Evolutionary conservation across 2,888 invertebrate species (phyloP), one percentile per base, ranked within the genome.

Genomic region (Latrodectus elegans): DNA sequence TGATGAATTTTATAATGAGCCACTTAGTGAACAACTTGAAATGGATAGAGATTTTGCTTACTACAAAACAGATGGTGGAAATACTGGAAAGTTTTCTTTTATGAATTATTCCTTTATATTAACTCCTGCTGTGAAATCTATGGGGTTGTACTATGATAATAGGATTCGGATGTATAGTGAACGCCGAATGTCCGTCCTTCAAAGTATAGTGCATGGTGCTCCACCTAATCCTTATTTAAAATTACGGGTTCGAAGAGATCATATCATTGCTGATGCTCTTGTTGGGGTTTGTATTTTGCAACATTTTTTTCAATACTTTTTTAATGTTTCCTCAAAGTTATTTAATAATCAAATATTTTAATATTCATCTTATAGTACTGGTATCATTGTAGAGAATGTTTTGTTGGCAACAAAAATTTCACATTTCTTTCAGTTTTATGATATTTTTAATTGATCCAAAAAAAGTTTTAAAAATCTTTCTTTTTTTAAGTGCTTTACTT

Each of bases 121-220:
- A 89, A 97, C 97, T 53, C 96, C 97, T 14, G 96, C 97, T 12
- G 97, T 97, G 10, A 98, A 98, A 93, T 96, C 96, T 4, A 94
- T 97, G 90, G 97, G 97, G 0, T 93, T 98, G 89, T 98, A 97
- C 93, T 97, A 96, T 92, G 98, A 98, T 93, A 98, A 97, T 92
- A 94, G 97, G 84, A 97, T 98, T 92, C 94, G 97, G 82, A 98
- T 98, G 98, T 96, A 96, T 92, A 96, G 96, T 89, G 97, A 98
- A 93, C 94, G 98, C 75, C 94, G 97, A 90, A 95, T 96, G 91
- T 97, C 97, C 91, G 93, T 97, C 90, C 93, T 97, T 90, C 96
- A 97, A 91, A 95, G 95, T 22, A 95, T 96, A 70, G 95, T 96
- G 79, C 92, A 92, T 87, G 97, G 97, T 17, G 95, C 95, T 80